These are phyloP conservation scores for Hemaris fuciformis DNA, from an alignment of 2,888 invertebrate species.

Conservation along the genomic window DNA sequence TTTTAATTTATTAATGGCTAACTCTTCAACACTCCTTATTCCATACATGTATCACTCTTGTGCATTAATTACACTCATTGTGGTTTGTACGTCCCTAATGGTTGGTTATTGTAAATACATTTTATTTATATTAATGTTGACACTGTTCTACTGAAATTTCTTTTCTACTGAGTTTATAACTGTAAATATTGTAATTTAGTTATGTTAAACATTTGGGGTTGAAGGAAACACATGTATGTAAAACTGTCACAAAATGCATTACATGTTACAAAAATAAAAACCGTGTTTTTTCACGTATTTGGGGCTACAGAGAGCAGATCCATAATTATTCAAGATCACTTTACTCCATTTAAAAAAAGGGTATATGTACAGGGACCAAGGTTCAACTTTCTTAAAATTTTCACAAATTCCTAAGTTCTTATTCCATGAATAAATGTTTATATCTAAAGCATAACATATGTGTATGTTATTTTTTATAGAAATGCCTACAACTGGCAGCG, in stretches of 20 bases:
- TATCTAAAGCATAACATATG: conserved; percentile 30
- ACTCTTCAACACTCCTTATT: conserved; percentile 53
- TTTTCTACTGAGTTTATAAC: background rate
- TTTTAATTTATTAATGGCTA: conserved; percentile 61
- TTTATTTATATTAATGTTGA: background rate
- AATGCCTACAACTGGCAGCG: conserved; percentile 18
- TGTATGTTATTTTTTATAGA: conserved; percentile 12
- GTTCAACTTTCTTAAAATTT: conserved; percentile 28
- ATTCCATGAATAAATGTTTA: conserved; percentile 29
- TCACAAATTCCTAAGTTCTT: conserved; percentile 22
- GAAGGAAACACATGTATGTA: background rate
- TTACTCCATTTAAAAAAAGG: conserved; percentile 22
- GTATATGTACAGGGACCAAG: conserved; percentile 39
- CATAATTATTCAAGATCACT: conserved; percentile 18
- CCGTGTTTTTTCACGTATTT: conserved; percentile 24
- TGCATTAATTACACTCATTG: conserved; percentile 29
- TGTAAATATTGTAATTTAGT: conserved; percentile 10
- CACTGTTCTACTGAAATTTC: background rate
- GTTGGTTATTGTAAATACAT: background rate
- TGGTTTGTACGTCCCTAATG: conserved; percentile 34
- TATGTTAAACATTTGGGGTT: background rate
- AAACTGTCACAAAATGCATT: background rate
- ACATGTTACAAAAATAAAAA: conserved; percentile 12
- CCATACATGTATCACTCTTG: conserved; percentile 51
- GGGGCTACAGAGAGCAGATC: conserved; percentile 41